These are phyloP conservation scores for Corydoras maculifer DNA, from an alignment of 2,113 vertebrate species.

Conservation along the genomic window DNA sequence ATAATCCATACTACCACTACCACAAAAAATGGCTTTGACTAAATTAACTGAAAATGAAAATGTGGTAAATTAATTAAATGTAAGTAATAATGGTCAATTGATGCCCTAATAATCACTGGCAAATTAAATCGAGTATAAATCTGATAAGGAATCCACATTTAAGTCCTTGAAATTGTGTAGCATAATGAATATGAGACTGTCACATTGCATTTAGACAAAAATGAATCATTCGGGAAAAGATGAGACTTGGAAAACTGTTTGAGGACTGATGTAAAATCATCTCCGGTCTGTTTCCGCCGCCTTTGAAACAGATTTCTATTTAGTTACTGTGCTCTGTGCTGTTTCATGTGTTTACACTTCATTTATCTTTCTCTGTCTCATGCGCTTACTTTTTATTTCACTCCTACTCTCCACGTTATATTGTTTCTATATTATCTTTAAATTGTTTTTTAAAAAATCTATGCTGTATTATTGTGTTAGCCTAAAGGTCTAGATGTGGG, in stretches of 20 bases:
- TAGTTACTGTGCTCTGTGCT: slow-evolving; percentile 22
- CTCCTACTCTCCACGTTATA: not conserved
- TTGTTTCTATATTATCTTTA: not conserved
- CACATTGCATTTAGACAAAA: not conserved
- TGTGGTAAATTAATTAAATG: no score
- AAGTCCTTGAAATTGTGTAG: not conserved
- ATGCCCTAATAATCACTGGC: not conserved
- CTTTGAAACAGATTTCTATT: slow-evolving; percentile 18
- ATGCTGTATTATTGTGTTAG: not conserved
- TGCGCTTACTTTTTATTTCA: not conserved
- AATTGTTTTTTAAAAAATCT: slow-evolving; percentile 3
- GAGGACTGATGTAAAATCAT: slow-evolving; percentile 17
- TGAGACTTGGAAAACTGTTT: not conserved
- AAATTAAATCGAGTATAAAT: slow-evolving; percentile 6
- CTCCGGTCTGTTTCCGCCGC: not conserved
- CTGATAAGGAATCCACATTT: not conserved
- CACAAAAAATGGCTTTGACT: no score
- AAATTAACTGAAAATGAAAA: no score
- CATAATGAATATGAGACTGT: slow-evolving; percentile 25
- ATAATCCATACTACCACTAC: no score
- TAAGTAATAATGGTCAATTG: not conserved
- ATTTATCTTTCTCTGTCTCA: not conserved
- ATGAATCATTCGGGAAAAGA: slow-evolving; percentile 26
- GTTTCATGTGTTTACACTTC: slow-evolving; percentile 22
- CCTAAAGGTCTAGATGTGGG: not conserved